Base-by-base conservation (phyloP, 1,140 invertebrate genomes). In the Manduca sexta region DNA sequence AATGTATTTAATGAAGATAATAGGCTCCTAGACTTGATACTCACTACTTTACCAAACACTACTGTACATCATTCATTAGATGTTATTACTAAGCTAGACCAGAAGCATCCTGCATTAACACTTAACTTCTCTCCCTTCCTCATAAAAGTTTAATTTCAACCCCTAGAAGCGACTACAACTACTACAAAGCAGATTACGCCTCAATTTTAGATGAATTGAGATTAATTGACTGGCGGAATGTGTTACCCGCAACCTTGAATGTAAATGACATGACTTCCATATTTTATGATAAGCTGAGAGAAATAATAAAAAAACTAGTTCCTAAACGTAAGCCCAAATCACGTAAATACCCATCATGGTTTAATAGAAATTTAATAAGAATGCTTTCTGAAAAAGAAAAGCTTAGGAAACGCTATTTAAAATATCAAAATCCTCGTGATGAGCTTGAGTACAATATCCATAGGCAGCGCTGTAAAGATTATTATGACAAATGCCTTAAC, bases 21-120 rank as follows among this genome's bases (percentile, higher is more conserved):
- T 13, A 45, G 34, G 31, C 38, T 37, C 10, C 45, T 50, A 12
- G 53, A 56, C 15, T 31, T 56, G 6, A 47, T 50, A 29, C 30
- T 56, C 14, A 37, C 38, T 10, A 54, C 38, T 12, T 3, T 44
- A 37, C 14, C 7, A 2, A 18, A 49, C 14, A 31, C 26, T 4
- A 29, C 12, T 1, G 30, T 17, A 21, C 21, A 21, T 3, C 21
- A 2, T 21, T 13, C 40, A 26, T 2, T 8, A n/a, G 5, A 33
- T 11, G 16, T 21, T 13, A 12, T 49, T 2, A 17, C 21, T 17
- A 44, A 31, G 16, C 10, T 44, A 1, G 44, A 48, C 15, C 5
- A 6, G 11, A 12, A 42, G 3, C 48, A 50, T 17, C 44, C 54
- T 3, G 14, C 29, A 1, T 29, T 45, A 21, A 3, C 21, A 21